Evolutionary conservation across 1,140 invertebrate genomes (phyloP).

Genomic region (Micrasema minimum): DNA sequence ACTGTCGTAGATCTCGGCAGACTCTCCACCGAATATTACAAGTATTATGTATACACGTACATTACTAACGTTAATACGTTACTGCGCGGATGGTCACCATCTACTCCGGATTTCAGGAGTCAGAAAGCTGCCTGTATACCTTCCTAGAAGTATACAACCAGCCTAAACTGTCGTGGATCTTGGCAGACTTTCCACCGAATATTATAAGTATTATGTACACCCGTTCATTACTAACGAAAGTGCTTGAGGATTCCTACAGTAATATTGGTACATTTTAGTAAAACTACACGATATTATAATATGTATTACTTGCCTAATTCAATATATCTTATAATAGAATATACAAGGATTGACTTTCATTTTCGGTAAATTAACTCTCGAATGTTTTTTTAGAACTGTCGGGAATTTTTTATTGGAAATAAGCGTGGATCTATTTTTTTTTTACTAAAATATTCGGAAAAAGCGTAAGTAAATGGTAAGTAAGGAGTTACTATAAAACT

Average conservation of each 20-base stretch:
- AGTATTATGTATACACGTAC: too few relatives aligned
- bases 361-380: too few relatives aligned
- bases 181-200: background rate
- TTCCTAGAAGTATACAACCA: too few relatives aligned
- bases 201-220: too few relatives aligned
- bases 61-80: constrained; percentile 26
- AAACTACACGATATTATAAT: constrained; percentile 40
- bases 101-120: too few relatives aligned
- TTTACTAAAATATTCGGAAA: too few relatives aligned
- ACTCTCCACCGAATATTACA: constrained; percentile 1
- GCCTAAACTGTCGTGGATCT: background rate
- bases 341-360: constrained; percentile 12
- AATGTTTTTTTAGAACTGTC: too few relatives aligned
- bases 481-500: too few relatives aligned
- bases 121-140: background rate
- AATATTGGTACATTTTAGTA: constrained; percentile 51
- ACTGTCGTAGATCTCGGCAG: background rate
- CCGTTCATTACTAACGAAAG: too few relatives aligned
- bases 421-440: too few relatives aligned
- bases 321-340: constrained; percentile 21
- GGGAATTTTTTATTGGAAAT: too few relatives aligned
- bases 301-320: background rate
- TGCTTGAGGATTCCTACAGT: constrained; percentile 31
- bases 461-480: too few relatives aligned
- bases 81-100: constrained; percentile 21